These are phyloP conservation scores for Erpobdella octoculata DNA, from an alignment of 2,888 invertebrate genomes.

Conservation along the genomic window DNA sequence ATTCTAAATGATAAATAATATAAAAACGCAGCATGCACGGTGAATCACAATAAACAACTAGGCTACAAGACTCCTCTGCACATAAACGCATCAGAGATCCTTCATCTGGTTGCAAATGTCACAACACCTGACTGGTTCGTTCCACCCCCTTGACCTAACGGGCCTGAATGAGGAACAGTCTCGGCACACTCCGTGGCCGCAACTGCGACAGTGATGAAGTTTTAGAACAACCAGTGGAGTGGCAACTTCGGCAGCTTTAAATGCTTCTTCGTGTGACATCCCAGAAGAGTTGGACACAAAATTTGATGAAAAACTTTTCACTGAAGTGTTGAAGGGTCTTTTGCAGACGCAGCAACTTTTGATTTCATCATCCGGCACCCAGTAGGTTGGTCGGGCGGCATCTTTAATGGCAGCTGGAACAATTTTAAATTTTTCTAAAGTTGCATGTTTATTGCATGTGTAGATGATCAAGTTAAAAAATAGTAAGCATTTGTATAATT, in stretches of 20 bases:
- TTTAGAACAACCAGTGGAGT: slow-evolving; percentile 27
- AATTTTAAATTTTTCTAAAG: not conserved
- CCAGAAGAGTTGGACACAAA: not conserved
- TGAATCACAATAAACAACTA: too few species aligned
- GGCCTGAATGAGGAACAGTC: slow-evolving; percentile 51
- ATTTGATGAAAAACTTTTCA: not conserved
- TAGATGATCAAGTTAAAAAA: not conserved
- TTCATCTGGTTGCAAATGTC: slow-evolving; percentile 43
- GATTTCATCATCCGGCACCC: slow-evolving; percentile 70
- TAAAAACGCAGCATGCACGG: too few species aligned
- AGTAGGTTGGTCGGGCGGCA: slow-evolving; percentile 68
- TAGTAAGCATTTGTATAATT: not conserved
- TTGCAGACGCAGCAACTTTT: slow-evolving; percentile 63
- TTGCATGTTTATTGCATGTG: not conserved
- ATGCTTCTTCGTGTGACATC: not conserved
- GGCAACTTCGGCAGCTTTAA: slow-evolving; percentile 32
- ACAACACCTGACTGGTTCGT: slow-evolving; percentile 55
- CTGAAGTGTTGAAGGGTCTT: slow-evolving; percentile 55
- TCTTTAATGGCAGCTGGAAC: slow-evolving; percentile 51
- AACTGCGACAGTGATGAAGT: slow-evolving; percentile 65
- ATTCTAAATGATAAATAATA: too few species aligned
- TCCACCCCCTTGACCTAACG: slow-evolving; percentile 55
- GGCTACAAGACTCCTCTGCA: too few species aligned
- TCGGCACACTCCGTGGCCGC: slow-evolving; percentile 65
- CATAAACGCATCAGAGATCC: slow-evolving; percentile 13